Evolutionary conservation across 2,888 invertebrate genomes (phyloP).

Genomic region (Scaptomyza reducta): DNA sequence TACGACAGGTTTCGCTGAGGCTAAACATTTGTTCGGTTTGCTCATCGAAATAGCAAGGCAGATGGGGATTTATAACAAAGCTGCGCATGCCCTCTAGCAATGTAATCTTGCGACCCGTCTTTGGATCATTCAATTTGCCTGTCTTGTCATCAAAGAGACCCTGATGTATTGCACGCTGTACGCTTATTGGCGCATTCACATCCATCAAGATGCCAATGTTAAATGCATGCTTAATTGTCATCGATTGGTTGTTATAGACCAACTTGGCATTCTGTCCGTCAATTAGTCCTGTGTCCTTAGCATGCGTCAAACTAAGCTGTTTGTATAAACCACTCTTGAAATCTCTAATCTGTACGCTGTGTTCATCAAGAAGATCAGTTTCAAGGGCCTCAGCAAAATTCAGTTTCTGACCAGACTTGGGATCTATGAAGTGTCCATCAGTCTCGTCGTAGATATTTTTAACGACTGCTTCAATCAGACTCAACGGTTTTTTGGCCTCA

Average conservation of each 20-base stretch:
- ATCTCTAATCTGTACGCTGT: constrained; percentile 93
- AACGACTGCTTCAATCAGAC: constrained; percentile 91
- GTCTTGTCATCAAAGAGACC: constrained; percentile 92
- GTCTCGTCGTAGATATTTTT: constrained; percentile 92
- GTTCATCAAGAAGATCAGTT: constrained; percentile 91
- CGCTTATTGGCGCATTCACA: constrained; percentile 91
- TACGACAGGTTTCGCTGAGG: constrained; percentile 91
- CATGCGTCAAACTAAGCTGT: constrained; percentile 91
- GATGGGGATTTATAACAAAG: constrained; percentile 91
- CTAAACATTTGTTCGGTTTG: constrained; percentile 89
- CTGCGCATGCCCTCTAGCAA: constrained; percentile 93
- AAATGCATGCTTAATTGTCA: constrained; percentile 91
- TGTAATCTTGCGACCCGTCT: constrained; percentile 91
- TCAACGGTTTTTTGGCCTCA: constrained; percentile 92
- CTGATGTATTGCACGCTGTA: constrained; percentile 93
- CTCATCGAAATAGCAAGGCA: constrained; percentile 92
- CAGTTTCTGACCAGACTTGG: constrained; percentile 90
- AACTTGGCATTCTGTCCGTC: constrained; percentile 89
- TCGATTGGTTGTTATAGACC: constrained; percentile 87
- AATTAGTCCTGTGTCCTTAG: constrained; percentile 90
- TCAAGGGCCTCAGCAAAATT: constrained; percentile 93
- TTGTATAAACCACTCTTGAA: constrained; percentile 90
- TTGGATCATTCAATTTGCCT: constrained; percentile 93
- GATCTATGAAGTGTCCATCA: constrained; percentile 93
- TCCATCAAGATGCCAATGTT: constrained; percentile 92